Percentiles rank a stretch among this genome's conserved stretches.
These are phyloP conservation scores for Takifugu rubripes DNA, from an alignment of 2,797 vertebrate species.

Conservation along the genomic window DNA sequence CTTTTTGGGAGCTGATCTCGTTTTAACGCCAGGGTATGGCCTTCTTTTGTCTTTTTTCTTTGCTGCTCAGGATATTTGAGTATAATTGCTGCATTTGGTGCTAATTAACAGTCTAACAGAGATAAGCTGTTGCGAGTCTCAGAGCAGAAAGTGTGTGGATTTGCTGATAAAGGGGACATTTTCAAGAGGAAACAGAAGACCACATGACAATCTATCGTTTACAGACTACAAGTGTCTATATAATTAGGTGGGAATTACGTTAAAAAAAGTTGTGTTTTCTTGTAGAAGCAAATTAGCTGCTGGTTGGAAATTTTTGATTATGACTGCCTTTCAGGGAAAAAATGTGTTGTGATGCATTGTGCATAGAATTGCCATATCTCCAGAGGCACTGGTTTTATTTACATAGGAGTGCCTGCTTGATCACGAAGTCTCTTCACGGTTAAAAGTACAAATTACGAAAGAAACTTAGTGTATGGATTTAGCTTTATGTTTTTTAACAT, in stretches of 20 bases:
- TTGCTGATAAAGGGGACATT: slow-evolving; percentile 68
- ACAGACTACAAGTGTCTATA: slow-evolving; percentile 45
- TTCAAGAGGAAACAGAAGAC: slow-evolving; percentile 58
- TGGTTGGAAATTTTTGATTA: slow-evolving; percentile 3
- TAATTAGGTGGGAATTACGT: slow-evolving; percentile 51
- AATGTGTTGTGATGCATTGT: not conserved
- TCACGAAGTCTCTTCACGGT: no score
- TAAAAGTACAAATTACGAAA: no score
- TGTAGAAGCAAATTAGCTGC: slow-evolving; percentile 9
- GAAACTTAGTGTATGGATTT: no score
- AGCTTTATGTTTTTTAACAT: no score
- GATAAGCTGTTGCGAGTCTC: slow-evolving; percentile 69
- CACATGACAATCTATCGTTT: slow-evolving; percentile 61
- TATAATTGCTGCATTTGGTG: slow-evolving; percentile 73
- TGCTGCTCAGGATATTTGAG: slow-evolving; percentile 68
- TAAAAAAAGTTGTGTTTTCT: slow-evolving; percentile 16
- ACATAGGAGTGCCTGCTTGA: no score
- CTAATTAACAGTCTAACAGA: slow-evolving; percentile 72
- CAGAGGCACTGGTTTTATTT: no score
- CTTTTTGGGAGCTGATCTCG: slow-evolving; percentile 36
- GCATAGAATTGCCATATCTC: no score
- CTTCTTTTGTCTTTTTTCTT: slow-evolving; percentile 71
- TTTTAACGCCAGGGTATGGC: slow-evolving; percentile 51
- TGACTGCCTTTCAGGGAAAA: not conserved
- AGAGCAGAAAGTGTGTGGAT: slow-evolving; percentile 56